Base-by-base conservation (phyloP, 2,888 invertebrate genomes). In the Scaptomyza flava region DNA sequence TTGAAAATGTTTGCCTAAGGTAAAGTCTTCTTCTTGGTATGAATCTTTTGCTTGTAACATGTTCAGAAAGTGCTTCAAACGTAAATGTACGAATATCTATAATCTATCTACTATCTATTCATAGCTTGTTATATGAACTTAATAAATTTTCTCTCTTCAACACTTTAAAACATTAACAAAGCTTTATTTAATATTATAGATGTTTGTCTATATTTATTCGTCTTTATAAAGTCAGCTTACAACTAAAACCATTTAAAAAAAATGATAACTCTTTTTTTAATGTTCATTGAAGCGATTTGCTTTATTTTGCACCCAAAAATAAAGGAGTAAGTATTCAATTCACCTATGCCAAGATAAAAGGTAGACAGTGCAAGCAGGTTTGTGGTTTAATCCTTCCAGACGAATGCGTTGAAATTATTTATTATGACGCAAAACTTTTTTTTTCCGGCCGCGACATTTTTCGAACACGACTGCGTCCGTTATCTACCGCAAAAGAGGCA, bases 361-460 rank as follows among this genome's bases (percentile, higher is more conserved):
- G 57, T 66, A 43, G 65, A 33, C 38, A 43, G 52, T 31, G 17
- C 46, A 34, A 58, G 54, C 51, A 45, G 56, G 68, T 58, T 78
- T 58, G 46, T 63, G 66, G 45, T 64, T 82, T 87, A 88, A 89
- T 89, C 89, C 88, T 88, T 88, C 85, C 89, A 86, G 83, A 86
- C 86, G 88, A 84, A 84, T 84, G 88, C 83, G 76, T 51, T 72
- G 81, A 86, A 84, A 84, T 84, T 82, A 84, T 84, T 84, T 84
- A 84, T 84, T 84, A 84, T 87, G 86, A 85, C 87, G 82, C 82
- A 81, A 84, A 87, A 85, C 73, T 84, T 79, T 87, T 63, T 65
- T 23, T 85, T 87, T 71, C 65, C 73, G 61, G 54, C 46, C 64
- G 79, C 85, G 68, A 69, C 67, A 75, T 68, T 79, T 79, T 73